Evolutionary conservation across 2,888 invertebrate species (phyloP).

Genomic region (Lasiommata megera): DNA sequence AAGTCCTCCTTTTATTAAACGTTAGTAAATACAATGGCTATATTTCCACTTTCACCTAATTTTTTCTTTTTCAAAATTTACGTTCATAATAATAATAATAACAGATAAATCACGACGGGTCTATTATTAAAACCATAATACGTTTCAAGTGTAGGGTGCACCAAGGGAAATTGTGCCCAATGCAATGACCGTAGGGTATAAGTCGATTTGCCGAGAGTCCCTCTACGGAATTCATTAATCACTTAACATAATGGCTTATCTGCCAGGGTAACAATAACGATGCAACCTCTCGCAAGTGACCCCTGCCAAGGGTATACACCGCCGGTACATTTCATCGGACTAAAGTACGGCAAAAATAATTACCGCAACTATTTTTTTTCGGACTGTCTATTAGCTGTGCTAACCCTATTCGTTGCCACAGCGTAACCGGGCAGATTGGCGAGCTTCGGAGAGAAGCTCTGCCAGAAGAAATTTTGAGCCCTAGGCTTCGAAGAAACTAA

Average conservation of each 20-base stretch:
- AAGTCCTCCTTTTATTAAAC: no score
- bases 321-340: constrained; percentile 27
- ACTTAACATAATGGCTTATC: constrained; percentile 34
- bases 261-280: constrained; percentile 32
- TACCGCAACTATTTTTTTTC: no score
- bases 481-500: no score
- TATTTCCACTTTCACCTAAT: no score
- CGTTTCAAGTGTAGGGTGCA: background rate
- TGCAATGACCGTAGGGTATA: background rate
- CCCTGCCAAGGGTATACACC: constrained; percentile 27
- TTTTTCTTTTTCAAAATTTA: no score
- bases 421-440: no score
- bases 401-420: no score
- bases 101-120: constrained; percentile 1
- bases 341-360: constrained; percentile 13
- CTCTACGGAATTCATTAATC: constrained; percentile 36
- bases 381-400: no score
- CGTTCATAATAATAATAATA: no score
- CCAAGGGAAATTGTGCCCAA: constrained; percentile 7
- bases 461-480: no score
- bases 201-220: constrained; percentile 10
- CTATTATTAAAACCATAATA: constrained; percentile 12
- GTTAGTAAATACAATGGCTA: no score
- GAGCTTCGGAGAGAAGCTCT: no score
- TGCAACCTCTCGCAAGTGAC: constrained; percentile 32